Evolutionary conservation across 2,888 invertebrate species (phyloP), one percentile per base, ranked within the genome.

Genomic region (Galerucella pusilla): DNA sequence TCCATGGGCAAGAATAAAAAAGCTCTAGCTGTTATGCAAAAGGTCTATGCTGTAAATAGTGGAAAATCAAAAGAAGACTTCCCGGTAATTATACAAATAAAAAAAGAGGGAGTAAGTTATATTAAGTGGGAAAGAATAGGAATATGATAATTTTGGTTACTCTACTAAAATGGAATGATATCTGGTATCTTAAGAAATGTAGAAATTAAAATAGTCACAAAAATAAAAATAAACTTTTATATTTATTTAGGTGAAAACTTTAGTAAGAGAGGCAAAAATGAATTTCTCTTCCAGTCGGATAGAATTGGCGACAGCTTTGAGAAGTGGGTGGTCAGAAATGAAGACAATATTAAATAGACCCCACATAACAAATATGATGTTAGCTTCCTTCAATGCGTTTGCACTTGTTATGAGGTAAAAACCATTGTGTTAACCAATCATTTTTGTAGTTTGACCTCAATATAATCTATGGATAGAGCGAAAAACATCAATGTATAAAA

Each of bases 11-110:
- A 90, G 60, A 91, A 91, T 77, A 89, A 91, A 9, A 91, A 93
- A 81, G 94, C 94, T 0, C 83, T 94, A 79, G 82, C 87, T 2
- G 90, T 93, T 2, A 91, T 94, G 79, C 87, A 88, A 76, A 89
- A 83, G 77, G 92, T 95, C 28, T 95, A 92, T 83, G 84, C 88
- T 0, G 83, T 90, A 68, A 95, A 95, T 82, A 92, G 91, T 1
- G 91, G 93, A 7, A 89, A 90, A 71, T 87, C 91, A 0, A 87
- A 87, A 59, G 89, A 91, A 1, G 89, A 89, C 0, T 95, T 90
- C 87, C 93, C 94, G 68, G 94, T 94, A 86, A 89, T 42, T 42
- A 42, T 42, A 9, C 7, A 42, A 42, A 42, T 42, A 42, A 1
- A 7, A 35, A 35, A 6, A 35, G 35, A 6, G 6, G 6, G 78